These are phyloP conservation scores for Suricata suricatta DNA, from an alignment of 2,113 vertebrate species.

Conservation along the genomic window DNA sequence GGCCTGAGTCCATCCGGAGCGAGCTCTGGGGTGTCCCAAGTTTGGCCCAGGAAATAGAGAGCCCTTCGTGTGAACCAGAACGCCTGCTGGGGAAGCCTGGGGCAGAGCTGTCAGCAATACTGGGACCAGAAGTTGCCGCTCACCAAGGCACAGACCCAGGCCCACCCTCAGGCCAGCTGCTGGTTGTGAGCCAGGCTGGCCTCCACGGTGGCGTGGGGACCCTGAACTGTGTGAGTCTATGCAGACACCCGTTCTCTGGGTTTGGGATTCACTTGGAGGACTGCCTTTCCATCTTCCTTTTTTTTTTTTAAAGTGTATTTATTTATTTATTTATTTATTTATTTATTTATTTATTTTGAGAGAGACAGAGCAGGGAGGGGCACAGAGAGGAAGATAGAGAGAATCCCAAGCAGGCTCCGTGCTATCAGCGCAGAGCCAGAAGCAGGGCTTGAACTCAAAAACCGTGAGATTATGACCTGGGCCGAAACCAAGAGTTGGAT, in stretches of 20 bases:
- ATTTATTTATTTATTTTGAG: no score
- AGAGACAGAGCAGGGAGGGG: no score
- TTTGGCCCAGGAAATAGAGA: background rate
- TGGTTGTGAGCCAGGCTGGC: fast-evolving
- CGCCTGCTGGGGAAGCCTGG: no score
- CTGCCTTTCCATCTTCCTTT: background rate
- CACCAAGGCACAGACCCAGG: background rate
- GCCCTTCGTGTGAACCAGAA: background rate
- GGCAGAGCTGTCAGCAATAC: background rate
- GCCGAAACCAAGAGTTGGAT: no score
- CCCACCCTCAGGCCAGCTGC: background rate
- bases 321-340: no score
- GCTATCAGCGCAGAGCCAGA: no score
- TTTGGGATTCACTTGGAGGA: background rate
- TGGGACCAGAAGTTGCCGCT: background rate
- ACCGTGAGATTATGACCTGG: no score
- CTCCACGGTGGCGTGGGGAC: fast-evolving
- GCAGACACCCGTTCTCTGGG: background rate
- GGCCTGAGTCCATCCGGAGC: background rate
- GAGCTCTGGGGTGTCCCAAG: background rate
- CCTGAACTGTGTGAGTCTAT: fast-evolving
- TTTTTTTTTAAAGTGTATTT: no score
- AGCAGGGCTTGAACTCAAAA: no score
- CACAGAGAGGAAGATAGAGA: no score
- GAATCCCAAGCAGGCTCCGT: no score